These are phyloP conservation scores for Anableps anableps DNA, from an alignment of 2,797 vertebrate genomes.

Conservation along the genomic window DNA sequence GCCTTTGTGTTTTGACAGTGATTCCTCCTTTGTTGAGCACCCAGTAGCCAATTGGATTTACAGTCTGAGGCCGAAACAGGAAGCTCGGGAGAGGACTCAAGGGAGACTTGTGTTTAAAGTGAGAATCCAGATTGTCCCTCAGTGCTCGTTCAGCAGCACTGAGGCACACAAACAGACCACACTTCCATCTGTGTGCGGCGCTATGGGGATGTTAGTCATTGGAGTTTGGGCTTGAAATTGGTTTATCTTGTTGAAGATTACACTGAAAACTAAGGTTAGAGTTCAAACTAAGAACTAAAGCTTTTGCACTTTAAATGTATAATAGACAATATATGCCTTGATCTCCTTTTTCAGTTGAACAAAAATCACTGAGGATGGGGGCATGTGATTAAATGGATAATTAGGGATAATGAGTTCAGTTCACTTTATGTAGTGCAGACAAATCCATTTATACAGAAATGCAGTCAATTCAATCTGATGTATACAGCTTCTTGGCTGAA, in stretches of 20 bases:
- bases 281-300: not conserved
- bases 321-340: not conserved
- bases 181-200: slow-evolving; percentile 50
- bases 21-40: slow-evolving; percentile 34
- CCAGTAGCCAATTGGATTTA: slow-evolving; percentile 48
- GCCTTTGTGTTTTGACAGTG: slow-evolving; percentile 67
- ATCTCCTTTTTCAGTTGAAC: not conserved
- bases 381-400: not conserved
- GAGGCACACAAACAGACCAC: slow-evolving; percentile 25
- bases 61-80: slow-evolving; percentile 73
- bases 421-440: too few relatives aligned
- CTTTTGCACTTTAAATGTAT: not conserved
- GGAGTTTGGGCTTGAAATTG: slow-evolving; percentile 17
- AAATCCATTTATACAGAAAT: not conserved
- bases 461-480: not conserved
- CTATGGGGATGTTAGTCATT: slow-evolving; percentile 50
- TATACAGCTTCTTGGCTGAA: not conserved
- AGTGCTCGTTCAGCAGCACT: slow-evolving; percentile 37
- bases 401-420: not conserved
- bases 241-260: not conserved
- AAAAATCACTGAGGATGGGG: not conserved
- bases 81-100: slow-evolving; percentile 68
- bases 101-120: slow-evolving; percentile 69
- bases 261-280: too few relatives aligned
- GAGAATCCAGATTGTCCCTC: slow-evolving; percentile 71